These are phyloP conservation scores for Dasysyrphus albostriatus DNA, from an alignment of 2,888 invertebrate genomes.

Conservation along the genomic window DNA sequence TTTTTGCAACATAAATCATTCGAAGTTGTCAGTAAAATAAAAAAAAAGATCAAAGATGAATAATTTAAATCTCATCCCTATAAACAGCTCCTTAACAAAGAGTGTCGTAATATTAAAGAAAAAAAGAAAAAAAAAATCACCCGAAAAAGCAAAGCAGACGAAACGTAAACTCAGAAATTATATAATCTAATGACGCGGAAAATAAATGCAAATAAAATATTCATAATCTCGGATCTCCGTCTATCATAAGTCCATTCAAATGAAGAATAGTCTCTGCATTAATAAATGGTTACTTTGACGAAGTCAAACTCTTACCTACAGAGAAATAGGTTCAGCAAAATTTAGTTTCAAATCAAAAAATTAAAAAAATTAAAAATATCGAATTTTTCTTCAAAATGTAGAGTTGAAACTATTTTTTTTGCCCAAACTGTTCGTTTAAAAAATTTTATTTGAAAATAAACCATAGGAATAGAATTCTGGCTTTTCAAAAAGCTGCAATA, in stretches of 20 bases:
- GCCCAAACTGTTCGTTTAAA: too few species aligned
- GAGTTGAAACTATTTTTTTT: too few species aligned
- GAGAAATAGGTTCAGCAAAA: too few species aligned
- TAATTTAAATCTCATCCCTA: not conserved
- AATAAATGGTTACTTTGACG: too few species aligned
- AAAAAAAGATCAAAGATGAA: slow-evolving; percentile 29
- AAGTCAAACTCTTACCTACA: too few species aligned
- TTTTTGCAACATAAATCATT: slow-evolving; percentile 18
- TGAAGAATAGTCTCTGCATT: too few species aligned
- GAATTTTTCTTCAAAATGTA: too few species aligned
- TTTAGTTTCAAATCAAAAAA: too few species aligned
- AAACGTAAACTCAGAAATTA: not conserved
- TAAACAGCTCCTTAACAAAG: not conserved
- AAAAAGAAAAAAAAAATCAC: not conserved
- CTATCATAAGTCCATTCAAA: not conserved
- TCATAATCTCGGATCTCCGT: not conserved
- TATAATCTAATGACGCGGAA: slow-evolving; percentile 13
- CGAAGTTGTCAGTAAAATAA: not conserved
- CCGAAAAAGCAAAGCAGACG: not conserved
- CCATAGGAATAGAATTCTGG: too few species aligned
- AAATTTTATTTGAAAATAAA: too few species aligned
- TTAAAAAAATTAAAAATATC: too few species aligned
- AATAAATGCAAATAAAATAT: not conserved
- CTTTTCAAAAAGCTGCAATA: too few species aligned
- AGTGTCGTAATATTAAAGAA: not conserved